Base-by-base conservation (phyloP, 2,888 invertebrate genomes). In the Romanomermis culicivorax region DNA sequence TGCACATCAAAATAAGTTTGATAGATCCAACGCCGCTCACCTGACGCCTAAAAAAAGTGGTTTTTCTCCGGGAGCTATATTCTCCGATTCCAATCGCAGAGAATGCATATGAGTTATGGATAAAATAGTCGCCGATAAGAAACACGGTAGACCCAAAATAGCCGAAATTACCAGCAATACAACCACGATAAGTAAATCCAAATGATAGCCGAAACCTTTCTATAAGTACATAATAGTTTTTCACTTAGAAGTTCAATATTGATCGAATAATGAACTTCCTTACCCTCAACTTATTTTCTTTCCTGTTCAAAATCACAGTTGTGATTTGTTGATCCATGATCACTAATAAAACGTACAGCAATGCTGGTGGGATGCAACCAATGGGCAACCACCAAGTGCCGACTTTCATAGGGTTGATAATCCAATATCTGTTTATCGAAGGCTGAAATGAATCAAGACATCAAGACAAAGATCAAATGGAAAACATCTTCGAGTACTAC, bases 31-130 rank as follows among this genome's bases (percentile, higher is more conserved):
- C n/a, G n/a, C n/a, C n/a, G 3, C 27, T 25, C 36, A 70, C 71
- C 69, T 66, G 20, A 62, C 61, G n/a, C 62, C 61, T 25, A 63
- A 51, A 45, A 65, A 80, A 62, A 82, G 78, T 0, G 91, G 86
- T 64, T 86, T 87, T 69, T 93, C 91, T 55, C 93, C 93, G 47
- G 93, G 95, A 11, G 91, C 91, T 66, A 89, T 88, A 57, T 83
- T 80, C 14, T 68, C 63, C 0, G 72, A 71, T 58, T 88, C 87
- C 51, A 88, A 79, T 11, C 87, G 88, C 52, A 95, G 78, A 1
- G 91, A 84, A 0, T 88, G 82, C 2, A 89, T 84, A 70, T 95
- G 93, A 25, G 87, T 83, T 50, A 95, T 81, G 1, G 87, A 87
- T 52, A 91, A 79, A 20, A 95, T 89, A 1, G 91, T 72, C 0